Base-by-base conservation (phyloP, 1,140 invertebrate species). In the Pogonognathellus flavescens region DNA sequence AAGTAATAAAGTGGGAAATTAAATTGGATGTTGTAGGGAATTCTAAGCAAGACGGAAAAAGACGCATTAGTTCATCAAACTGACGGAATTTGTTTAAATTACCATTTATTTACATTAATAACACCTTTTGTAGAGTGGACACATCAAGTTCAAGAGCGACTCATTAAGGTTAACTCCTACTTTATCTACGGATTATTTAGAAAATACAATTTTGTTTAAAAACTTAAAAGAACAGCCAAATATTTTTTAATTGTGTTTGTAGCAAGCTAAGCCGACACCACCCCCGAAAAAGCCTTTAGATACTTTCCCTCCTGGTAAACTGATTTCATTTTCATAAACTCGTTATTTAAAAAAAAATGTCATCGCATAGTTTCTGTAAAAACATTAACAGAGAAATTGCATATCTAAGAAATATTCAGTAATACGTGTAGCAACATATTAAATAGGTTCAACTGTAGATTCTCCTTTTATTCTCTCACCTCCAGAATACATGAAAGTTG, bases 51-150 rank as follows among this genome's bases (percentile, higher is more conserved):
- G n/a, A 76, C 13, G 0, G 70, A 41, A 49, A 18, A 8, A 14
- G 41, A 76, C 25, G 31, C 16, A 22, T 20, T 25, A 25, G 62
- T 50, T 10, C 4, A 49, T 1, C 22, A 76, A 50, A 18, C 70
- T 11, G 18, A 50, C 5, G 70, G 70, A n/a, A 16, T 49, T 11
- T 86, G 85, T 25, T 7, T 59, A 7, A 84, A 16, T n/a, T 82
- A 83, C 14, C 60, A 86, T 20, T 41, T 81, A 1, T 86, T 80
- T 52, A 86, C 85, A 0, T 52, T 66, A 6, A 82, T 86, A 0
- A 83, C 60, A 20, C 66, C 81, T 50, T 86, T 86, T 16, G 13
- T 83, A 3, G 85, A 86, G 1, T 86, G 85, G 85, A 57, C 80
- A 16, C 62, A 83, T 14, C 50, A 84, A 59, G 66, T 86, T 11